phyloP scores from a whole-genome alignment of 2,888 invertebrate genomes.

The Lasioglossum villosulum region DNA sequence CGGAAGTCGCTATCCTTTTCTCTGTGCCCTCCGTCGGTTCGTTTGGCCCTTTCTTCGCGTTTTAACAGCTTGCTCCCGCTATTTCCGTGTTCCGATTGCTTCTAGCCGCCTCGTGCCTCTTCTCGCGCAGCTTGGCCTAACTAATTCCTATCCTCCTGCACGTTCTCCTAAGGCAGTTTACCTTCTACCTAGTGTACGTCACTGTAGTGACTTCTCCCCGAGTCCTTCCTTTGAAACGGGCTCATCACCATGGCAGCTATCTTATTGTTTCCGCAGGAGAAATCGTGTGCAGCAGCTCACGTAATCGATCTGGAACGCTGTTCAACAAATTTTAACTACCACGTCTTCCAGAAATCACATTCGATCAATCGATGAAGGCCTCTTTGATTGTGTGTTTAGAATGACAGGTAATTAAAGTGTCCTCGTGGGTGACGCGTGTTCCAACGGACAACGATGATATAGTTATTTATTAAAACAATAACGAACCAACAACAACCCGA shows the following conservation, averaged over 20 bases:
- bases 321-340: background rate
- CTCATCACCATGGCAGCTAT: background rate
- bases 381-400: too few species aligned
- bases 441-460: too few species aligned
- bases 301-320: background rate
- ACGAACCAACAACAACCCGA: too few species aligned
- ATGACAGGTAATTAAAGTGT: too few species aligned
- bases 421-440: too few species aligned
- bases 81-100: constrained; percentile 33
- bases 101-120: constrained; percentile 28
- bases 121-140: background rate
- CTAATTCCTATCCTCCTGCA: background rate
- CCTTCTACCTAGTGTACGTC: background rate
- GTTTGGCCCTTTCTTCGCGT: constrained; percentile 25
- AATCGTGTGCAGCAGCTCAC: background rate
- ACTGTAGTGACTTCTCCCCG: background rate
- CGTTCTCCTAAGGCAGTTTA: background rate
- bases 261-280: background rate
- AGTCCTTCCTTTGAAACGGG: background rate
- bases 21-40: background rate
- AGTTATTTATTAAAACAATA: too few species aligned
- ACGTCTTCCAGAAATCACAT: background rate
- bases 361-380: too few species aligned
- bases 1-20: constrained; percentile 33
- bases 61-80: constrained; percentile 7